These are phyloP conservation scores for Pipistrellus pipistrellus DNA, from an alignment of 2,797 vertebrate species.

Conservation along the genomic window DNA sequence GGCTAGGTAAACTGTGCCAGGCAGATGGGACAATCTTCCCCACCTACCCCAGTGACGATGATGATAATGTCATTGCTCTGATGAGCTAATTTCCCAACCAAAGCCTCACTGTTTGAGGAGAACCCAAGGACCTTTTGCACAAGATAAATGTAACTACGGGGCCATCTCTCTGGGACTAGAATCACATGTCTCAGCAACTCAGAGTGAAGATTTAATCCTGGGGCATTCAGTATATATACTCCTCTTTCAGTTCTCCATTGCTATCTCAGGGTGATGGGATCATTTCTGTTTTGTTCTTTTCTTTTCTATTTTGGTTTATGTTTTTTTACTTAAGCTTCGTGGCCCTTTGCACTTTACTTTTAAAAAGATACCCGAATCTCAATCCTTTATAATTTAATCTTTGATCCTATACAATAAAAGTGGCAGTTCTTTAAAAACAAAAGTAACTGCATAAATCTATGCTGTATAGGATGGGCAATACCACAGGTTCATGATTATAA, in stretches of 20 bases:
- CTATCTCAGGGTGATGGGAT: background rate
- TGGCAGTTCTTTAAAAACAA: constrained; percentile 14
- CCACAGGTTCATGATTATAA: constrained; percentile 29
- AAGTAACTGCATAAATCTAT: background rate
- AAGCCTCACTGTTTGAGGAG: background rate
- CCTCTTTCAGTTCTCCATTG: background rate
- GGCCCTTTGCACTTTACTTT: background rate
- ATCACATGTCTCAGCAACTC: constrained; percentile 40
- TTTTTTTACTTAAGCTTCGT: constrained; percentile 45
- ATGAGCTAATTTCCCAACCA: constrained; percentile 39
- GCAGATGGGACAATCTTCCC: background rate
- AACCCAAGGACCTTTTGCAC: constrained; percentile 2
- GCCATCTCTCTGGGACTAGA: background rate
- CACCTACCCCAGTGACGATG: background rate
- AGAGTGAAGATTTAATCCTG: background rate
- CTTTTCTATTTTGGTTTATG: background rate
- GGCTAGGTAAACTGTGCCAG: constrained; percentile 6
- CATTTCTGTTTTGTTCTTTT: background rate
- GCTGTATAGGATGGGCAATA: background rate
- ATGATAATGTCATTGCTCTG: background rate
- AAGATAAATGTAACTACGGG: background rate
- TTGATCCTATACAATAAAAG: constrained; percentile 14
- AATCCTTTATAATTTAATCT: constrained; percentile 18
- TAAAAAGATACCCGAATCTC: constrained; percentile 26
- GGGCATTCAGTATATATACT: background rate